Evolutionary conservation across 2,888 invertebrate genomes (phyloP).

Genomic region (Nomada lathburiana): DNA sequence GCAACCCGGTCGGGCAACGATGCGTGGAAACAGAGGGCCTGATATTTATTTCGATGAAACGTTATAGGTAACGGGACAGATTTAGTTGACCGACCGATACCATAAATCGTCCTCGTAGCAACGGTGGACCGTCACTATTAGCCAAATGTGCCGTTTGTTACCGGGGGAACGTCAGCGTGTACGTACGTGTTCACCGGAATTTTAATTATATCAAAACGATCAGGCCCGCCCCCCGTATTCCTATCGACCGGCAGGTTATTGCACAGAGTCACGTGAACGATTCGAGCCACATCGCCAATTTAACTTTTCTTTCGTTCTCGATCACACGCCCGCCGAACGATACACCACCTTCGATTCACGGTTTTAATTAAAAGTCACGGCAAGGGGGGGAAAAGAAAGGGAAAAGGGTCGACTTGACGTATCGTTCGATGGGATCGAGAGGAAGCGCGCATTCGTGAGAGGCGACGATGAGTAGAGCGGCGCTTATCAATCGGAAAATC

Average conservation of each 20-base stretch:
- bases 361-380: conserved; percentile 34
- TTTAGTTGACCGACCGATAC: conserved; percentile 21
- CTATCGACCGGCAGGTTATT: conserved; percentile 20
- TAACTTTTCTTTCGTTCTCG: background rate
- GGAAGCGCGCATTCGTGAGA: background rate
- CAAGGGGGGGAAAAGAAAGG: background rate
- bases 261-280: conserved; percentile 16
- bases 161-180: conserved; percentile 15
- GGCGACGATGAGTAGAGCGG: background rate
- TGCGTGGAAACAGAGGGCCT: conserved; percentile 24
- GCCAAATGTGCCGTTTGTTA: conserved; percentile 61
- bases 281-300: background rate
- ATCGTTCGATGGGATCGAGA: background rate
- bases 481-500: conserved; percentile 49
- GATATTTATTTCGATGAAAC: conserved; percentile 54
- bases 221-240: background rate
- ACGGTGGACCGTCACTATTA: conserved; percentile 51
- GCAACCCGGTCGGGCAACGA: conserved; percentile 20
- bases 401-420: background rate
- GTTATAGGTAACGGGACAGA: conserved; percentile 14
- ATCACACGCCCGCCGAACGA: background rate
- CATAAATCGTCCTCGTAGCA: conserved; percentile 47
- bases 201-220: conserved; percentile 55
- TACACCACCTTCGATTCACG: background rate
- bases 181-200: conserved; percentile 45